phyloP scores from a whole-genome alignment of 1,140 invertebrate species.

The Aplysia californica region DNA sequence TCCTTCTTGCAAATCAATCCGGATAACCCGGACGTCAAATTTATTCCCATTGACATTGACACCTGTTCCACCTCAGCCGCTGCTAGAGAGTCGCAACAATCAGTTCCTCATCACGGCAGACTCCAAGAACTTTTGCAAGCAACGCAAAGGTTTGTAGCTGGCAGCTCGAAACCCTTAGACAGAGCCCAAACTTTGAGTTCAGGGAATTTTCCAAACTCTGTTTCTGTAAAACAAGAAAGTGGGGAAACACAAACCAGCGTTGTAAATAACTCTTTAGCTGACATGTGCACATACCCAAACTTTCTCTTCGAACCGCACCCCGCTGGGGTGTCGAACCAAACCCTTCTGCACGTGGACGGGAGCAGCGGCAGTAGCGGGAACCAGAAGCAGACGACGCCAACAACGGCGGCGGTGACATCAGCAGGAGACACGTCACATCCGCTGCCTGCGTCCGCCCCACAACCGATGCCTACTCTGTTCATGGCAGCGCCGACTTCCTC shows the following conservation, averaged over 20 bases:
- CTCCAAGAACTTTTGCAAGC: background rate
- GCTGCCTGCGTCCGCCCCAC: background rate
- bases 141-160: background rate
- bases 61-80: background rate
- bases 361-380: too few species aligned
- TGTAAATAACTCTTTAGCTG: background rate
- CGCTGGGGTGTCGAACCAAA: background rate
- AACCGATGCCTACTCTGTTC: constrained; percentile 14
- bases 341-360: too few species aligned
- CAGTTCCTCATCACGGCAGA: background rate
- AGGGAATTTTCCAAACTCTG: background rate
- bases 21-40: constrained; percentile 6
- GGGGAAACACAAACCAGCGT: background rate
- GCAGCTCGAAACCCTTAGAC: background rate
- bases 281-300: background rate
- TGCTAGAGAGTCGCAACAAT: background rate
- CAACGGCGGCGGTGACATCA: background rate
- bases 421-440: background rate
- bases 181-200: background rate
- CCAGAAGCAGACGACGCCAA: too few species aligned
- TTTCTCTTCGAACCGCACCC: constrained; percentile 6
- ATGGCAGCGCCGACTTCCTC: constrained; percentile 11
- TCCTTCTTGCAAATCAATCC: background rate
- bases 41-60: background rate
- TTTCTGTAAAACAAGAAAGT: background rate